Evolutionary conservation across 2,888 invertebrate genomes (phyloP).

Genomic region (Leptodirus hochenwartii): DNA sequence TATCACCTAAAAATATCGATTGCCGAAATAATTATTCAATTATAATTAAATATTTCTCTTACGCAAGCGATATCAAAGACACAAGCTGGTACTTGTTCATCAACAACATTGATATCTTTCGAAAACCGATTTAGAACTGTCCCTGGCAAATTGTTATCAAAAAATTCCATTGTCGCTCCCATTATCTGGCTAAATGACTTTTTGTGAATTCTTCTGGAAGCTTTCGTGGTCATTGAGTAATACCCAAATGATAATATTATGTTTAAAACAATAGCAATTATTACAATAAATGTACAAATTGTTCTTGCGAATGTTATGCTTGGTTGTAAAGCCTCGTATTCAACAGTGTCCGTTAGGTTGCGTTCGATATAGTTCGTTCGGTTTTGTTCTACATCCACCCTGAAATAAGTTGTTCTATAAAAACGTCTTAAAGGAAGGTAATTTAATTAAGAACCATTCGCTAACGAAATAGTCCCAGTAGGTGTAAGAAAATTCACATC

Average conservation of each 20-base stretch:
- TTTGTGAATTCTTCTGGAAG: slow-evolving; percentile 16
- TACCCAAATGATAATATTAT: slow-evolving; percentile 15
- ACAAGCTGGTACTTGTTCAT: slow-evolving; percentile 14
- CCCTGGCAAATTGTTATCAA: slow-evolving; percentile 14
- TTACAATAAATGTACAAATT: too few species aligned
- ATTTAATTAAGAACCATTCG: too few species aligned
- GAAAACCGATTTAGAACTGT: slow-evolving; percentile 17
- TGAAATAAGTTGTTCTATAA: too few species aligned
- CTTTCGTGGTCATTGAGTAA: slow-evolving; percentile 15
- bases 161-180: slow-evolving; percentile 15
- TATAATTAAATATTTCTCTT: slow-evolving; percentile 10
- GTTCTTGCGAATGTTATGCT: too few species aligned
- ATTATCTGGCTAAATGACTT: slow-evolving; percentile 13
- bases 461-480: too few species aligned
- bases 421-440: too few species aligned
- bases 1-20: slow-evolving; percentile 34
- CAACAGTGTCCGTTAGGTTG: too few species aligned
- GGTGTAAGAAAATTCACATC: too few species aligned
- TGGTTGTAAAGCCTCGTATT: too few species aligned
- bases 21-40: too few species aligned
- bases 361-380: too few species aligned
- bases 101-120: slow-evolving; percentile 15
- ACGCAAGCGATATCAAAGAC: slow-evolving; percentile 13
- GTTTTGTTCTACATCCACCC: too few species aligned
- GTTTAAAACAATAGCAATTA: slow-evolving; percentile 13